A percentile compares a stretch with the other conserved stretches of the same genome.
These are phyloP conservation scores for Belgica antarctica DNA, from an alignment of 2,888 invertebrate species.

Conservation along the genomic window DNA sequence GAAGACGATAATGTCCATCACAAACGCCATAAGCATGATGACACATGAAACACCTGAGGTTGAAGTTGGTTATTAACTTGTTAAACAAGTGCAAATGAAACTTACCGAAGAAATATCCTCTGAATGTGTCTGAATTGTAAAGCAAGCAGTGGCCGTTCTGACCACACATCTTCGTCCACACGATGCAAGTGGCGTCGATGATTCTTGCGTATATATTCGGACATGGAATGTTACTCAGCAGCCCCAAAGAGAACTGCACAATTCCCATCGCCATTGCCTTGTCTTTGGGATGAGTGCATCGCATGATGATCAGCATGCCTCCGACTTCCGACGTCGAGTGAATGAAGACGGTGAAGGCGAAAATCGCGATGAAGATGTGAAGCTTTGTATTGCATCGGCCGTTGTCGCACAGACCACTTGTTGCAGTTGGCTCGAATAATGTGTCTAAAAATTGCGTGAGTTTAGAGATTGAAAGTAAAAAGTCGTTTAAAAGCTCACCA, in stretches of 20 bases:
- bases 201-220: conserved; percentile 92
- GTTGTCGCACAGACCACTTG: conserved; percentile 76
- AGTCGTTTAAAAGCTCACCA: conserved; percentile 36
- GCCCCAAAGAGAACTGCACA: conserved; percentile 88
- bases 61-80: too few species aligned
- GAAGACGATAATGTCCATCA: conserved; percentile 87
- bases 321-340: conserved; percentile 92
- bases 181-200: conserved; percentile 85
- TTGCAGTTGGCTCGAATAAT: neutral
- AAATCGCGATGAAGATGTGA: conserved; percentile 75
- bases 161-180: conserved; percentile 80
- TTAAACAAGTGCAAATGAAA: conserved; percentile 41
- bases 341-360: conserved; percentile 84
- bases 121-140: conserved; percentile 80
- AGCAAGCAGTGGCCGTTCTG: conserved; percentile 80
- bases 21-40: conserved; percentile 80
- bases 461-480: too few species aligned
- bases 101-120: conserved; percentile 81
- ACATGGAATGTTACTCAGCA: conserved; percentile 92
- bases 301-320: conserved; percentile 82
- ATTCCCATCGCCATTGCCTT: conserved; percentile 94
- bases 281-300: conserved; percentile 87
- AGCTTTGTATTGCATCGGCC: conserved; percentile 68
- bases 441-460: neutral
- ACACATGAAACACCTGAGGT: conserved; percentile 77